Percentiles rank a stretch among this genome's conserved stretches.
These are phyloP conservation scores for Erythrocercus mccallii DNA, from an alignment of 2,113 vertebrate species.

Conservation along the genomic window DNA sequence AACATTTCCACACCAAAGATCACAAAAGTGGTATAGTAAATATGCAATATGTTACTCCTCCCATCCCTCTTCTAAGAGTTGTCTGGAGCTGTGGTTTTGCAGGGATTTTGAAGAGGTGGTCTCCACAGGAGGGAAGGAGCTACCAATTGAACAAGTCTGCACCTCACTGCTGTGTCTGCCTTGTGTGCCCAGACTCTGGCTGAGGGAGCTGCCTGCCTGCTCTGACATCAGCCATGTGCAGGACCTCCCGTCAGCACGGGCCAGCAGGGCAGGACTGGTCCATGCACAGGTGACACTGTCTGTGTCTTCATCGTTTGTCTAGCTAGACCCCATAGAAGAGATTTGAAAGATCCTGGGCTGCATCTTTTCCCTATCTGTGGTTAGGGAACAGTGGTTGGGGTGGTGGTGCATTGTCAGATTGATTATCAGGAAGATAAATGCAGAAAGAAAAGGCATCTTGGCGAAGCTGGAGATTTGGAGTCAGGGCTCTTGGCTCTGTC, in stretches of 20 bases:
- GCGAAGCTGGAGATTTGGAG: neutral
- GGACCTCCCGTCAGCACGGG: accelerated
- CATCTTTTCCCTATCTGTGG: neutral
- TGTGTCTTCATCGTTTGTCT: neutral
- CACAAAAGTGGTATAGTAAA: neutral
- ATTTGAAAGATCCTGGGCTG: neutral
- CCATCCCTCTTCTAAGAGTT: neutral
- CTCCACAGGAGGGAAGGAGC: neutral
- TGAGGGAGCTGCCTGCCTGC: neutral
- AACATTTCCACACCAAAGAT: neutral
- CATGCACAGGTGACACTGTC: neutral
- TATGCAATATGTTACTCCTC: accelerated
- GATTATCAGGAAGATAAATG: neutral
- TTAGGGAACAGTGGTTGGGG: neutral
- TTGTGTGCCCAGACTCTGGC: neutral
- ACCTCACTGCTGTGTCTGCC: neutral
- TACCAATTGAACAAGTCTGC: accelerated
- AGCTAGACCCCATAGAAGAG: neutral
- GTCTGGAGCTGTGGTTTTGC: neutral
- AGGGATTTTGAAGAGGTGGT: neutral
- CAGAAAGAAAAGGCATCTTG: neutral
- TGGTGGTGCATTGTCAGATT: neutral
- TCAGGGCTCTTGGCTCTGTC: neutral
- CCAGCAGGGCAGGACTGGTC: too few species aligned
- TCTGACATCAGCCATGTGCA: neutral